Evolutionary conservation across 2,888 invertebrate species (phyloP).

Genomic region (Tortrix viridana): DNA sequence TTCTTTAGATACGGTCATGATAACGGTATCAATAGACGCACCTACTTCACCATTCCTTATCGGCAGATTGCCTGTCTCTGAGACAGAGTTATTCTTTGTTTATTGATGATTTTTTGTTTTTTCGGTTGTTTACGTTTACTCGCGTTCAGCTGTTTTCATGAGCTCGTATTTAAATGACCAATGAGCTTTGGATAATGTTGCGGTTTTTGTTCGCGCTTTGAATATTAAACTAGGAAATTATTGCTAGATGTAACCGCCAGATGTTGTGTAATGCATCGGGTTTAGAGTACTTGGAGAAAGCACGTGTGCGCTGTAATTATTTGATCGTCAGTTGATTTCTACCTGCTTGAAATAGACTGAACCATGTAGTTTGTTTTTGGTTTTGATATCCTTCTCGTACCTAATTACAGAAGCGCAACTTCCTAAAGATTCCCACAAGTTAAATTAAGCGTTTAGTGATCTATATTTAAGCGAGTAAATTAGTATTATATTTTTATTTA

Average conservation of each 20-base stretch:
- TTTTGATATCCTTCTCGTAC: no score
- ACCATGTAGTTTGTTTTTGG: no score
- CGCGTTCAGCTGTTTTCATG: no score
- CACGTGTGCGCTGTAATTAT: constrained; percentile 28
- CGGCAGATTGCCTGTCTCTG: constrained; percentile 22
- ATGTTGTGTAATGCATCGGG: constrained; percentile 5
- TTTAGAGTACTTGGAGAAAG: background rate
- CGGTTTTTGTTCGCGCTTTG: background rate
- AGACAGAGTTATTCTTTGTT: constrained; percentile 27
- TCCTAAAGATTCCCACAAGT: no score
- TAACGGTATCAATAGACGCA: constrained; percentile 35
- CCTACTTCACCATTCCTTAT: constrained; percentile 22
- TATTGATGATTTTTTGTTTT: constrained; percentile 24
- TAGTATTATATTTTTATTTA: no score
- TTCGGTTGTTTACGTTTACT: constrained; percentile 12
- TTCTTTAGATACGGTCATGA: constrained; percentile 35
- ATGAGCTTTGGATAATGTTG: background rate
- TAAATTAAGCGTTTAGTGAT: no score
- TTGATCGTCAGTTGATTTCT: constrained; percentile 30
- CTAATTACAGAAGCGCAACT: no score
- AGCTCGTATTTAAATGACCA: background rate
- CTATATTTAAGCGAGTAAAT: no score
- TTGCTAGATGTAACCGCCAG: constrained; percentile 10
- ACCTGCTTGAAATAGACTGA: constrained; percentile 28
- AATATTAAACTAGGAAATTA: constrained; percentile 8